Base-by-base conservation (phyloP, 2,113 vertebrate species). In the Rhagologus leucostigma region DNA sequence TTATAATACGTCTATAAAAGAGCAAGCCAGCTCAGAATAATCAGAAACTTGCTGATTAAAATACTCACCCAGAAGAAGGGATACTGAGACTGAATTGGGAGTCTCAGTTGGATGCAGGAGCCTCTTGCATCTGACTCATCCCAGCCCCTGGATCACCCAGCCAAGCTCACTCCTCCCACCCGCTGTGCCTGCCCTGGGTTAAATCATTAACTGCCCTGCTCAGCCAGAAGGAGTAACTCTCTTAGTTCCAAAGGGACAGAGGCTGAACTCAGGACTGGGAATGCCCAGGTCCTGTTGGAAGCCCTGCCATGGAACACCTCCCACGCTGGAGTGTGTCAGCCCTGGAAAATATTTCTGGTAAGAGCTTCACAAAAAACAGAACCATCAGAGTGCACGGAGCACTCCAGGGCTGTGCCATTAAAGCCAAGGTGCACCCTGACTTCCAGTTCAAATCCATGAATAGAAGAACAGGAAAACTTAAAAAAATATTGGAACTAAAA, bases 241-340 rank as follows among this genome's bases (percentile, higher is more conserved):
- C 18, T 3, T 3, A 17, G 16, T 11, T 84, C 29, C 3, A 4
- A 55, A 57, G 1, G 4, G 62, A 78, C 56, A 63, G 52, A 71
- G 35, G 63, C 3, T 80, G 67, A 83, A 84, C 57, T 71, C 42
- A 56, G 64, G 35, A 41, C 33, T 37, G 44, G 57, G 11, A 91
- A 68, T 47, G 21, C 21, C 49, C 39, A 47, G 59, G 39, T 69
- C 30, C 44, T 76, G 15, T 4, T 56, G 53, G 70, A 60, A 73
- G 6, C 24, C 14, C 29, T 17, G n/a, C 13, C 20, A 35, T 5
- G 19, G 65, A 83, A 80, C 16, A 16, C 21, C 55, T 65, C 39
- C 64, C 32, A 37, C 0, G 1, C n/a, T 77, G 57, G 19, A 76
- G 44, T 0, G 0, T 11, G 29, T 7, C 4, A 68, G 41, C 32